Percentiles rank a stretch among this genome's conserved stretches.
phyloP scores from a whole-genome alignment of 2,888 invertebrate genomes.

The Gnatocerus cornutus region DNA sequence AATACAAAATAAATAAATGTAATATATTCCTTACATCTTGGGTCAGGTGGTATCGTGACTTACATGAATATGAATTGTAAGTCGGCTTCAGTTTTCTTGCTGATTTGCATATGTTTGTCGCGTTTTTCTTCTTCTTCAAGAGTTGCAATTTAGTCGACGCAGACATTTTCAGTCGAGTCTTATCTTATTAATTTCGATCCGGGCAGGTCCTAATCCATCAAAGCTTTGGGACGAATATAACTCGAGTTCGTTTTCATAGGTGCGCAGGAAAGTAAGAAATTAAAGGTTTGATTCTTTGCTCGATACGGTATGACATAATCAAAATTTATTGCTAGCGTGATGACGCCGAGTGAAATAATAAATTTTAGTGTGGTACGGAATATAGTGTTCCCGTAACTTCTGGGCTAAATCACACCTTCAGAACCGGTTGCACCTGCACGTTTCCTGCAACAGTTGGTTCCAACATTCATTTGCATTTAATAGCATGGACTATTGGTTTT shows the following conservation, averaged over 20 bases:
- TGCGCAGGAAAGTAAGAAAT: constrained; percentile 11
- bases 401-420: constrained; percentile 34
- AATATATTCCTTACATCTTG: constrained; percentile 31
- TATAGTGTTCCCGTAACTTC: constrained; percentile 24
- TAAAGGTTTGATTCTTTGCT: constrained; percentile 16
- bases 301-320: constrained; percentile 28
- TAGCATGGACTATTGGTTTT: constrained; percentile 37
- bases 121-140: constrained; percentile 13
- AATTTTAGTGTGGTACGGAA: constrained; percentile 22
- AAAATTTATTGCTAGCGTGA: constrained; percentile 25
- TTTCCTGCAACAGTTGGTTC: constrained; percentile 51
- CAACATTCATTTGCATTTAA: constrained; percentile 50
- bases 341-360: constrained; percentile 20
- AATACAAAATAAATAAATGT: constrained; percentile 28
- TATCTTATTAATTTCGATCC: no score
- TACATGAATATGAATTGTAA: constrained; percentile 41
- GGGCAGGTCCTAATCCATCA: no score
- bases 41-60: constrained; percentile 39
- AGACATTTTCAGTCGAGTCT: constrained; percentile 12
- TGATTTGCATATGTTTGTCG: constrained; percentile 41
- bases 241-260: not conserved
- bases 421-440: constrained; percentile 47
- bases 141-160: constrained; percentile 13
- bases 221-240: not conserved
- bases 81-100: constrained; percentile 8